Evolutionary conservation across 1,140 invertebrate genomes (phyloP).

Genomic region (Copidosoma floridanum): DNA sequence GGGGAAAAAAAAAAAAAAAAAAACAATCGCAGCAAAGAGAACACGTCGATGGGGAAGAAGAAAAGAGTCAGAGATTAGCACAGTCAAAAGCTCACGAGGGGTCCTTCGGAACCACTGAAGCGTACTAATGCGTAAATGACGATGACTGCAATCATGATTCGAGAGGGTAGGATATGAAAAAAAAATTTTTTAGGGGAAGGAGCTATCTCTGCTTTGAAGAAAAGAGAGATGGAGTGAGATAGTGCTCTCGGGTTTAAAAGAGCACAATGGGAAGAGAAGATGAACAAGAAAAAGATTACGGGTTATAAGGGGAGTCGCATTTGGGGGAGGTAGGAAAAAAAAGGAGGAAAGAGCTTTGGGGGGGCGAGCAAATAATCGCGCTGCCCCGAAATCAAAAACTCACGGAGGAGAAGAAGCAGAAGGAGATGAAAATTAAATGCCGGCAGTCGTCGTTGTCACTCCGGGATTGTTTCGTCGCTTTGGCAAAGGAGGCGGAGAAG

Average conservation of each 20-base stretch:
- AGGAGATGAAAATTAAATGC: too few relatives aligned
- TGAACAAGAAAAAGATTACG: constrained; percentile 2
- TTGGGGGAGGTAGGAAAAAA: background rate
- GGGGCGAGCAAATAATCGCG: too few relatives aligned
- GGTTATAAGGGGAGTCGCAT: constrained; percentile 1
- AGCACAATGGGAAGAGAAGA: background rate
- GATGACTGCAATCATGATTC: constrained; percentile 9
- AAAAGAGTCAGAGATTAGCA: constrained; percentile 27
- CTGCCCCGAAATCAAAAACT: too few relatives aligned
- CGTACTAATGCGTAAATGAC: constrained; percentile 3
- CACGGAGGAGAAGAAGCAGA: too few relatives aligned
- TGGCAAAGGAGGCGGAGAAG: too few relatives aligned
- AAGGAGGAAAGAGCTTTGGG: too few relatives aligned
- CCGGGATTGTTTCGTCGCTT: too few relatives aligned
- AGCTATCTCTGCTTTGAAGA: background rate
- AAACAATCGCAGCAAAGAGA: too few relatives aligned
- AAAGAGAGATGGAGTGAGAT: background rate
- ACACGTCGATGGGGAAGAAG: constrained; percentile 24
- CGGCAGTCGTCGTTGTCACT: background rate
- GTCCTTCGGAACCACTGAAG: constrained; percentile 27
- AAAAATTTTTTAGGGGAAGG: background rate
- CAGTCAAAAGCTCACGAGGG: constrained; percentile 23
- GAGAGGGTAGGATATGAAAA: background rate
- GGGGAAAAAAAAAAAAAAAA: too few relatives aligned
- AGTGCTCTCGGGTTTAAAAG: constrained; percentile 12